These are phyloP conservation scores for Oeneis ivallda DNA, from an alignment of 2,888 invertebrate species.

Conservation along the genomic window DNA sequence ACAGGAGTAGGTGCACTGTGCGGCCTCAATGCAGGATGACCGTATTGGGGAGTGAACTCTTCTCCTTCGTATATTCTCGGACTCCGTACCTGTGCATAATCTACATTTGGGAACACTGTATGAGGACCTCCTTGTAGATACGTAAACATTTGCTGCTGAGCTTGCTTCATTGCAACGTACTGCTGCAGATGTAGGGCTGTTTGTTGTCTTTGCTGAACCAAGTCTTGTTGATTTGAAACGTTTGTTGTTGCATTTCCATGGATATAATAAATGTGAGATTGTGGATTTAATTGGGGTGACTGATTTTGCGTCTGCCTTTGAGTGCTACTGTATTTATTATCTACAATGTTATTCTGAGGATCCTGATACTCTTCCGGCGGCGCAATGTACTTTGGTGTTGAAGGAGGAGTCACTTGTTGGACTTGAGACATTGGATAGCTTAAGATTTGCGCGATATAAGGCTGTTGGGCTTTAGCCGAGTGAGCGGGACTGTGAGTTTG, in stretches of 20 bases:
- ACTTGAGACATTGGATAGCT: conserved; percentile 70
- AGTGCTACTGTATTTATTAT: conserved; percentile 55
- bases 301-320: conserved; percentile 52
- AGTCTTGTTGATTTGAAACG: conserved; percentile 55
- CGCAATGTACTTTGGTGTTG: conserved; percentile 72
- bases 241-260: conserved; percentile 63
- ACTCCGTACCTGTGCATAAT: conserved; percentile 56
- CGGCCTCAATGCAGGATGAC: conserved; percentile 64
- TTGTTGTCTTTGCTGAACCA: conserved; percentile 74
- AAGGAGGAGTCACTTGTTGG: conserved; percentile 71
- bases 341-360: conserved; percentile 63
- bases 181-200: conserved; percentile 76
- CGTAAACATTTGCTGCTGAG: conserved; percentile 76
- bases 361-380: conserved; percentile 78
- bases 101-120: conserved; percentile 70
- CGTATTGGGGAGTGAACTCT: conserved; percentile 63
- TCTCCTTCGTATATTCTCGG: conserved; percentile 67
- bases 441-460: conserved; percentile 76
- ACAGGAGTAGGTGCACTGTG: conserved; percentile 70
- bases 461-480: conserved; percentile 66
- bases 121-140: conserved; percentile 73
- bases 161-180: conserved; percentile 80
- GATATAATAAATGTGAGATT: conserved; percentile 73
- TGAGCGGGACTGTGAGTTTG: conserved; percentile 78
- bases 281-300: conserved; percentile 52